Percentiles rank a stretch among this genome's conserved stretches.
Conservation (phyloP, 2,113 vertebrate genomes). For the Pomatorhinus ruficollis region DNA sequence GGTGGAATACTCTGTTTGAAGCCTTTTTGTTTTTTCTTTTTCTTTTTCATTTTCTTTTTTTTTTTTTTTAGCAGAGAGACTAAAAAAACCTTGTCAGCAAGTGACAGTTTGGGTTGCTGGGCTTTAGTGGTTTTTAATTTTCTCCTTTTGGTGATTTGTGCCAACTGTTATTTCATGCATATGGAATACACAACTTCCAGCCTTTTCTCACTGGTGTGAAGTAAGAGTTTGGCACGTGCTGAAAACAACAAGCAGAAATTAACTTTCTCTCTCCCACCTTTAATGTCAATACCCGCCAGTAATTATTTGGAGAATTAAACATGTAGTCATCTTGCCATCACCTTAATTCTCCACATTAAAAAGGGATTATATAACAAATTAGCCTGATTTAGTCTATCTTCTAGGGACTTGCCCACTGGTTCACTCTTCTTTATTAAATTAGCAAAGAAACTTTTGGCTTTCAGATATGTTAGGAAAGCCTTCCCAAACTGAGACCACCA, state of each 20-base stretch:
- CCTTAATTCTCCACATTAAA: slow-evolving; percentile 12
- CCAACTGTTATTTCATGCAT: slow-evolving; percentile 38
- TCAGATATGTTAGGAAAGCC: not conserved
- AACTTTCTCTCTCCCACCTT: not conserved
- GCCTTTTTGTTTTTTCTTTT: not conserved
- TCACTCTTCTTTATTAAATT: slow-evolving; percentile 29
- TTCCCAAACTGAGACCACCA: not conserved
- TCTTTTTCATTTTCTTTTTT: not conserved
- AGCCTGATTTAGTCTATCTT: not conserved
- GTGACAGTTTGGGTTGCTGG: not conserved
- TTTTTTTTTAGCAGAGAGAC: not conserved
- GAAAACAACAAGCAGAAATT: slow-evolving; percentile 28
- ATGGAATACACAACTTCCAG: slow-evolving; percentile 19
- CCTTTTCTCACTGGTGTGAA: slow-evolving; percentile 16
- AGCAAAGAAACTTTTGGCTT: slow-evolving; percentile 40
- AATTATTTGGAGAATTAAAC: slow-evolving; percentile 23
- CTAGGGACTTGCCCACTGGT: not conserved
- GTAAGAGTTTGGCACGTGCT: slow-evolving; percentile 29
- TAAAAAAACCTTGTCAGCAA: not conserved
- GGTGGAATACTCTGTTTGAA: not conserved
- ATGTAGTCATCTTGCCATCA: not conserved
- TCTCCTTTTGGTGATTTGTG: not conserved
- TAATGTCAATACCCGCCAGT: not conserved
- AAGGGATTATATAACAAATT: slow-evolving; percentile 34
- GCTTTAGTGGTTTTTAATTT: slow-evolving; percentile 12